Base-by-base conservation (phyloP, 2,113 vertebrate species). In the Ptilorrhoa leucosticta region DNA sequence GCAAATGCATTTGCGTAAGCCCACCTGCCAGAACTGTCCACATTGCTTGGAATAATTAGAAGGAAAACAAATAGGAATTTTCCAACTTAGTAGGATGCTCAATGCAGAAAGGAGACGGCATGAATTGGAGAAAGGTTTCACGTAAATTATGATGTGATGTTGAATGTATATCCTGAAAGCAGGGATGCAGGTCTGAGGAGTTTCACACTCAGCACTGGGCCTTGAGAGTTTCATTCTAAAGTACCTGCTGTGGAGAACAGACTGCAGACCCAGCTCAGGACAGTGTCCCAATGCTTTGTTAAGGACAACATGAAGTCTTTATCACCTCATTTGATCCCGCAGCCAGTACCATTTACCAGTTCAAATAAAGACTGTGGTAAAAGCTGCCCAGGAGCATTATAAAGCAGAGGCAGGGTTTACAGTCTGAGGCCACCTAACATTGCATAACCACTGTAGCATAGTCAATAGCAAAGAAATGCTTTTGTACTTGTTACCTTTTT, bases 201-300 rank as follows among this genome's bases (percentile, higher is more conserved):
- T 56, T 31, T 39, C 7, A 0, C 2, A 15, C 39, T 88, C 26
- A 78, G 27, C 12, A 45, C 30, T 1, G 0, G 4, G 17, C 45
- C 27, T 28, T 69, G 5, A 3, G 5, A 48, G 22, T 53, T 92
- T 83, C 31, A 30, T 61, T 72, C 27, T 37, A 53, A 70, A 15
- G 22, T 53, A 40, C 58, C 37, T 87, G n/a, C 40, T 68, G 0
- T 20, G 17, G 53, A 76, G 39, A 68, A 35, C 31, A 40, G 51
- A 15, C 51, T 87, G n/a, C 51, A 70, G 35, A 51, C 14, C 18
- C 33, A 51, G 48, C 44, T 72, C 16, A 51, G 44, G 63, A 45
- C 30, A 77, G 33, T 14, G 10, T 63, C 4, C 11, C 57, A 37
- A 1, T 60, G 44, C 61, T 61, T 85, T 53, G 57, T 6, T 53